A percentile compares a stretch with the other conserved stretches of the same genome.
phyloP scores from a whole-genome alignment of 2,888 invertebrate species.

The Automeris io region DNA sequence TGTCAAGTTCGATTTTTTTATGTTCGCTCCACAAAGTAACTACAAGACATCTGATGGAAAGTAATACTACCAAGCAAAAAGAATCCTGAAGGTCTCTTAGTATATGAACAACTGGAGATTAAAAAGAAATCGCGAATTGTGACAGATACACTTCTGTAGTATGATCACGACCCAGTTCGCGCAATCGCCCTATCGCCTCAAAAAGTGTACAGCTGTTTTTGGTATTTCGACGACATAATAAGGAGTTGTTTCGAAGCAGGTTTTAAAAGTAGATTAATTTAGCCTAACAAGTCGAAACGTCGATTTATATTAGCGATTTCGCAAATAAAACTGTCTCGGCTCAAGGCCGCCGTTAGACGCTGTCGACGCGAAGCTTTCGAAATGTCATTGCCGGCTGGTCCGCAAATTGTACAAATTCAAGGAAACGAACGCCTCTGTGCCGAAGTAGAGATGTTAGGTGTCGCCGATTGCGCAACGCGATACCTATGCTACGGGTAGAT shows the following conservation, averaged over 20 bases:
- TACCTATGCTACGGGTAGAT: slow-evolving; percentile 47
- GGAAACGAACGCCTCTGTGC: slow-evolving; percentile 17
- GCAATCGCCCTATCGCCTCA: no score
- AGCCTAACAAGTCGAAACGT: not conserved
- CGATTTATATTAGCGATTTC: slow-evolving; percentile 5
- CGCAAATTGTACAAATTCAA: slow-evolving; percentile 12
- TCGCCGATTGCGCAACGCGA: slow-evolving; percentile 48
- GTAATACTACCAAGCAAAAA: no score
- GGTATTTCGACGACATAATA: not conserved
- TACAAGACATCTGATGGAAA: no score
- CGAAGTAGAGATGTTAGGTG: slow-evolving; percentile 50
- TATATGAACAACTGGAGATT: no score
- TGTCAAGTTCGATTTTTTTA: no score
- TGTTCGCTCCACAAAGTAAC: no score
- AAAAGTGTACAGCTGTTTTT: no score
- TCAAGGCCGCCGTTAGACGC: slow-evolving; percentile 7
- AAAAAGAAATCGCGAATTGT: no score
- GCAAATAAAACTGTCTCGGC: slow-evolving; percentile 6
- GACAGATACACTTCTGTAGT: no score
- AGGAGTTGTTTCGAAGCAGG: not conserved
- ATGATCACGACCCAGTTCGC: no score
- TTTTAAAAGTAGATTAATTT: not conserved
- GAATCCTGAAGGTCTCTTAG: no score
- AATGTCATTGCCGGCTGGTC: slow-evolving; percentile 34
- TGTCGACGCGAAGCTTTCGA: slow-evolving; percentile 18